These are phyloP conservation scores for Mythimna ferrago DNA, from an alignment of 2,888 invertebrate species.

Conservation along the genomic window DNA sequence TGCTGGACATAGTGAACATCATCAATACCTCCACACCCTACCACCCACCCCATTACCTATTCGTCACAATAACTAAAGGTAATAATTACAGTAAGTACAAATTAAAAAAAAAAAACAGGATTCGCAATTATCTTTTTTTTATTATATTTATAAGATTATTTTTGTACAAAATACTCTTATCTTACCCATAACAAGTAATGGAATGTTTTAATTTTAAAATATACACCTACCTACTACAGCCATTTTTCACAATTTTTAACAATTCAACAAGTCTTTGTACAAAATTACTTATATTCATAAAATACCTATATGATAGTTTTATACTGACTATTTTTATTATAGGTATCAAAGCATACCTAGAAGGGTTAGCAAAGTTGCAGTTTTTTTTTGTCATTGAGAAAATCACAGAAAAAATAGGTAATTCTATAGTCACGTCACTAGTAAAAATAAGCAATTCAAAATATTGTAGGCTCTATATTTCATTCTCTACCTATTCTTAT, in stretches of 20 bases:
- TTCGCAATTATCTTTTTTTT: background rate
- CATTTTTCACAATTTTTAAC: background rate
- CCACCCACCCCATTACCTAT: too few relatives aligned
- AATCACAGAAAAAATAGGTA: background rate
- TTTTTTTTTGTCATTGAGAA: background rate
- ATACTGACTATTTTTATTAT: background rate
- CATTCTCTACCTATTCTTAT: too few relatives aligned
- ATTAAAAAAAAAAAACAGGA: background rate
- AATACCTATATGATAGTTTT: background rate
- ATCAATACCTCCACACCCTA: too few relatives aligned
- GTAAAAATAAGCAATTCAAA: background rate
- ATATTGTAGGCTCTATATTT: background rate
- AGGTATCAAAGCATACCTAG: background rate
- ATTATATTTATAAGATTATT: background rate
- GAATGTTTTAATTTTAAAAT: constrained; percentile 37
- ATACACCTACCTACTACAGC: constrained; percentile 4
- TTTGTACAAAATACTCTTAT: constrained; percentile 6
- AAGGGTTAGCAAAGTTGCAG: background rate
- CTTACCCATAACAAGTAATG: constrained; percentile 10
- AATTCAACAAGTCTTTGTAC: background rate
- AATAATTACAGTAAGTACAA: too few relatives aligned
- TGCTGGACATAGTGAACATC: too few relatives aligned
- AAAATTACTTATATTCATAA: background rate
- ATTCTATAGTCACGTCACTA: background rate
- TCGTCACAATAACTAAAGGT: too few relatives aligned